A percentile compares a stretch with the other conserved stretches of the same genome.
Conservation (phyloP, 2,113 vertebrate species). For the Caracal caracal region DNA sequence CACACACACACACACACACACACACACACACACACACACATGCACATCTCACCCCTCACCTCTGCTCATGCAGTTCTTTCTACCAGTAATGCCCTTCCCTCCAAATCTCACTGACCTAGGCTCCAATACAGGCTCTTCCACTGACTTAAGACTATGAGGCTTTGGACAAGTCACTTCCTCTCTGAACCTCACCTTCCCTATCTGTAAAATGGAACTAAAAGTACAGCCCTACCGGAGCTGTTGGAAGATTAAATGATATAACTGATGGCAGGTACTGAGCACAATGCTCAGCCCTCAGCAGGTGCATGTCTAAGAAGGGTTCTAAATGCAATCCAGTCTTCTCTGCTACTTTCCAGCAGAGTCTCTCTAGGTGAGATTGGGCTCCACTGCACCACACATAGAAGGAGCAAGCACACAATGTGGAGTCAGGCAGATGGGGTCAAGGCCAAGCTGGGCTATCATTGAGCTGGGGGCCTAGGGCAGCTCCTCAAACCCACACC, state of each 20-base stretch:
- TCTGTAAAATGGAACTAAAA: slow-evolving; percentile 15
- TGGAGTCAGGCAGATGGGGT: not conserved
- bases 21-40: fast-evolving
- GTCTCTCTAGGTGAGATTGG: not conserved
- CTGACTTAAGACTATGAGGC: not conserved
- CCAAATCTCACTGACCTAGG: not conserved
- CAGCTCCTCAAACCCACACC: not conserved
- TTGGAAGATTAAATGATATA: not conserved
- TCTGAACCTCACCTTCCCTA: not conserved
- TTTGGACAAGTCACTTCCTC: not conserved
- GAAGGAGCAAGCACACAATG: not conserved
- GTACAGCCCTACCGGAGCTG: not conserved
- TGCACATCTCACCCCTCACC: not conserved
- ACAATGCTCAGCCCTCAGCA: not conserved
- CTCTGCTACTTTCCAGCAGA: not conserved
- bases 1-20: fast-evolving
- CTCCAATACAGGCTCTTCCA: not conserved
- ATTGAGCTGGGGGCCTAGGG: not conserved
- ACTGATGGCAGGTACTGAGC: not conserved
- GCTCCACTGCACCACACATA: not conserved
- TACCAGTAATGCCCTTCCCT: not conserved
- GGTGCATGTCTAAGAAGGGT: not conserved
- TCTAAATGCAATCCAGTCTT: not conserved
- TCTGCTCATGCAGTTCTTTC: not conserved
- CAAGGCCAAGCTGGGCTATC: not conserved